phyloP scores from a whole-genome alignment of 2,797 vertebrate species.

The Enteromius paludinosus region DNA sequence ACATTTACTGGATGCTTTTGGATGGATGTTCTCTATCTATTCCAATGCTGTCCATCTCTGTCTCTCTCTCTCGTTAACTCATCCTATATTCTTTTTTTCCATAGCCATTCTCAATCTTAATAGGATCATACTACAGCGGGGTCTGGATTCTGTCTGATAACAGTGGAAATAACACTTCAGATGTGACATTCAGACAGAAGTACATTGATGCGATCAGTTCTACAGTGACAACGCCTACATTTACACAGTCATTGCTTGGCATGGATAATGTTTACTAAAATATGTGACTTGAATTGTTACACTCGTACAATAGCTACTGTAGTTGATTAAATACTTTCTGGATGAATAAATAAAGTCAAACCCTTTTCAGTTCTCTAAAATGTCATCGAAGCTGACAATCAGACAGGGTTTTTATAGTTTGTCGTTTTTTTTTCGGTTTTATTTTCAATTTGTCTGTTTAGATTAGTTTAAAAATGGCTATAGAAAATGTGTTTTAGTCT shows the following conservation, averaged over 20 bases:
- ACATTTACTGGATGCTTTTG: neutral
- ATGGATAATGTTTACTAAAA: neutral
- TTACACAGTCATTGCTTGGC: neutral
- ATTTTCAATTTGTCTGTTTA: neutral
- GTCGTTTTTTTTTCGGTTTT: neutral
- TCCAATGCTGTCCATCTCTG: neutral
- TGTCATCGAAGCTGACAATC: neutral
- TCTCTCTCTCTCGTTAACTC: neutral
- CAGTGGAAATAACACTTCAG: neutral
- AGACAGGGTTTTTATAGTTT: neutral
- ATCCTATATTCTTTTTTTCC: neutral
- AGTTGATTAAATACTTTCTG: neutral
- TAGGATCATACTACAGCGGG: neutral
- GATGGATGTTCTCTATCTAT: neutral
- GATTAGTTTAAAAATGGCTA: neutral
- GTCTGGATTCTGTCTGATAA: slow-evolving; percentile 10
- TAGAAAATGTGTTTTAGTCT: neutral
- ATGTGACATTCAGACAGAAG: neutral
- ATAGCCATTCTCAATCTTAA: neutral
- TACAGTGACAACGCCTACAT: slow-evolving; percentile 4
- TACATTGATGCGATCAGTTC: neutral
- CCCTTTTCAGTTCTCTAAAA: neutral
- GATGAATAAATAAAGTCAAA: neutral
- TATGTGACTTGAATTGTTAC: neutral
- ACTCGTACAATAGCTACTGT: neutral